phyloP scores from a whole-genome alignment of 1,140 invertebrate species.

The Monomorium pharaonis region DNA sequence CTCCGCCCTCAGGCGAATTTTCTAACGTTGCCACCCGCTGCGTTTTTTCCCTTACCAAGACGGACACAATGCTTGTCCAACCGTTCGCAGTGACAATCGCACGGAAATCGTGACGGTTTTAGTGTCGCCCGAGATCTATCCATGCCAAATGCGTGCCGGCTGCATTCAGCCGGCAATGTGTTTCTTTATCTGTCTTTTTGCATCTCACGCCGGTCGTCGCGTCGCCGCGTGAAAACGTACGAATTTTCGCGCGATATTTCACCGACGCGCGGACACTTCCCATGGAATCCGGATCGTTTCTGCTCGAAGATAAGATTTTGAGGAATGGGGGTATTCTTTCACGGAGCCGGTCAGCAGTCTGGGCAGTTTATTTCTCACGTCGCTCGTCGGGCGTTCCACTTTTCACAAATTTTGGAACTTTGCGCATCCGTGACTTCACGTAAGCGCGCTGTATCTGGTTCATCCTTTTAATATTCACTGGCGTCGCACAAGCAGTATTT shows the following conservation, averaged over 20 bases:
- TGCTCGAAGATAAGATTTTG: conserved; percentile 6
- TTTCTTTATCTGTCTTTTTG: conserved; percentile 62
- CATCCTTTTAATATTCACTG: not conserved
- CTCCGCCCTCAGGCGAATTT: conserved; percentile 69
- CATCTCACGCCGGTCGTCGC: conserved; percentile 27
- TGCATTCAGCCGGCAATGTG: conserved; percentile 61
- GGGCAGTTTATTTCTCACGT: not conserved
- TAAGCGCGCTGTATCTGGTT: not conserved
- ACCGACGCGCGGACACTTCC: conserved; percentile 1
- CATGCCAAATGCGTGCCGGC: conserved; percentile 75
- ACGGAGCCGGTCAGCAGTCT: not conserved
- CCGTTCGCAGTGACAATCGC: conserved; percentile 76
- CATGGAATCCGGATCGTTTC: not conserved
- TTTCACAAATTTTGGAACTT: conserved; percentile 40
- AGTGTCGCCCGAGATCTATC: conserved; percentile 78
- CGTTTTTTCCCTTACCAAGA: conserved; percentile 59
- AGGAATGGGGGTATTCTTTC: conserved; percentile 22
- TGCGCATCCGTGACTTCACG: not conserved
- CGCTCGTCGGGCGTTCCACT: not conserved
- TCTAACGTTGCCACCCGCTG: conserved; percentile 76
- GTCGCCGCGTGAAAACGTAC: not conserved
- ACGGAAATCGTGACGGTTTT: conserved; percentile 80
- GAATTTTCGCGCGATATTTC: conserved; percentile 47
- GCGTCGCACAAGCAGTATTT: not conserved
- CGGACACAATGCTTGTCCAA: conserved; percentile 78